These are phyloP conservation scores for Listronotus oregonensis DNA, from an alignment of 1,140 invertebrate species.

Conservation along the genomic window DNA sequence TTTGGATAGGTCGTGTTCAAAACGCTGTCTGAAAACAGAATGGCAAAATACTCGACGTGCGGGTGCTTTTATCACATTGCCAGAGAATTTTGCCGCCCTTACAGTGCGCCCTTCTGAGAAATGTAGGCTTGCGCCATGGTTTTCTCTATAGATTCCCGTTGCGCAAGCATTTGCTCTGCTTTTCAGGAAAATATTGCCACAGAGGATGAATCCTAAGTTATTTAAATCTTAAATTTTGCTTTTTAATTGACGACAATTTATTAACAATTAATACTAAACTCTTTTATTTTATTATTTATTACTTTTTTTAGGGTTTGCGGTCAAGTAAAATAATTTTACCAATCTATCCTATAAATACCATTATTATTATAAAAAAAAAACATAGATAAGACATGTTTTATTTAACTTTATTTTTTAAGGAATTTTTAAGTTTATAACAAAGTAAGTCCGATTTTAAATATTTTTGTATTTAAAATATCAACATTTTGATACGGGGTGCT, in stretches of 20 bases:
- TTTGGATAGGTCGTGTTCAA: conserved; percentile 24
- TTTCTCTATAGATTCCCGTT: conserved; percentile 25
- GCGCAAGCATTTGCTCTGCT: conserved; percentile 32
- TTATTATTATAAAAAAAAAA: too few relatives aligned
- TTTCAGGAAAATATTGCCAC: conserved; percentile 33
- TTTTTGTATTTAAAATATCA: too few relatives aligned
- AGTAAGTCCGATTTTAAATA: too few relatives aligned
- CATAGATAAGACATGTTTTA: too few relatives aligned
- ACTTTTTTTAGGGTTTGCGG: too few relatives aligned
- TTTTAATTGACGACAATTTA: conserved; percentile 32
- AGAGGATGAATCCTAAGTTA: conserved; percentile 29
- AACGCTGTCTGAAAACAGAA: conserved; percentile 27
- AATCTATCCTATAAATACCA: too few relatives aligned
- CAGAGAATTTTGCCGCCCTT: conserved; percentile 37
- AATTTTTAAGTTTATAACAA: too few relatives aligned
- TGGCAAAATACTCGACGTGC: conserved; percentile 20
- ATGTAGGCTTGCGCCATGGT: conserved; percentile 34
- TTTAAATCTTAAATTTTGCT: conserved; percentile 31
- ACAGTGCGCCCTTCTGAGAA: conserved; percentile 31
- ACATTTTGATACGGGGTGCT: too few relatives aligned
- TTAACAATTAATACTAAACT: conserved; percentile 5
- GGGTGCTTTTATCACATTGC: conserved; percentile 37
- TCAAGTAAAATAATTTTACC: too few relatives aligned
- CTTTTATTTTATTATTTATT: not conserved
- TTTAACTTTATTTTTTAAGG: too few relatives aligned